Evolutionary conservation across 2,888 invertebrate genomes (phyloP).

Genomic region (Morpho achilles): DNA sequence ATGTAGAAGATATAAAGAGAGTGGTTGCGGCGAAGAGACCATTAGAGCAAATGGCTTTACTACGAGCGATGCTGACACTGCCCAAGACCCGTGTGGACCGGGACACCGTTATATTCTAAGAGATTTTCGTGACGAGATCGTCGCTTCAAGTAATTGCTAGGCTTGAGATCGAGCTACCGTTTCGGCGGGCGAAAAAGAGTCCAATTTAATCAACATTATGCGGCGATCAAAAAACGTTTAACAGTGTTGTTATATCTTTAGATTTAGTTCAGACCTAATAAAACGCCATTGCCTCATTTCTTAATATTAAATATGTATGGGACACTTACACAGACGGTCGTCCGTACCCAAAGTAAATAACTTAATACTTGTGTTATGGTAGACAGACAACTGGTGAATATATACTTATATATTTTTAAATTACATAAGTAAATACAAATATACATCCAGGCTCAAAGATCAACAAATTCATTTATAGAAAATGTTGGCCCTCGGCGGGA

Average conservation of each 20-base stretch:
- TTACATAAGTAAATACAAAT: too few species aligned
- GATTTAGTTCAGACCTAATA: too few species aligned
- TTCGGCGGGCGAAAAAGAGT: constrained; percentile 22
- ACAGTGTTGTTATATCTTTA: background rate
- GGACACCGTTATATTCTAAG: constrained; percentile 41
- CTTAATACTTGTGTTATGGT: too few species aligned
- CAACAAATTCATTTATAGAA: too few species aligned
- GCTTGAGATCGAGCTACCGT: constrained; percentile 31
- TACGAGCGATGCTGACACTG: constrained; percentile 47
- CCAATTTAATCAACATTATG: constrained; percentile 12
- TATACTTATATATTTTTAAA: too few species aligned
- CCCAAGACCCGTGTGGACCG: constrained; percentile 41
- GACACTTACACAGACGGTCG: too few species aligned
- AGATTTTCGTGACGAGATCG: constrained; percentile 59
- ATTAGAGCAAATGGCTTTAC: constrained; percentile 60
- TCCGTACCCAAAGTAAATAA: too few species aligned
- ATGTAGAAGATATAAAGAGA: constrained; percentile 27
- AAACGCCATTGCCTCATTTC: too few species aligned
- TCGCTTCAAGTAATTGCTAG: constrained; percentile 43
- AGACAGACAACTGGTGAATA: too few species aligned
- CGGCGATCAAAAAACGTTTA: constrained; percentile 5
- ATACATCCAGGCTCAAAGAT: too few species aligned
- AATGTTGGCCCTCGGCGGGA: too few species aligned
- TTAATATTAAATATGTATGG: too few species aligned
- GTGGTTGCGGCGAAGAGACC: constrained; percentile 42